phyloP scores from a whole-genome alignment of 1,140 invertebrate genomes.

The Cotesia vestalis region DNA sequence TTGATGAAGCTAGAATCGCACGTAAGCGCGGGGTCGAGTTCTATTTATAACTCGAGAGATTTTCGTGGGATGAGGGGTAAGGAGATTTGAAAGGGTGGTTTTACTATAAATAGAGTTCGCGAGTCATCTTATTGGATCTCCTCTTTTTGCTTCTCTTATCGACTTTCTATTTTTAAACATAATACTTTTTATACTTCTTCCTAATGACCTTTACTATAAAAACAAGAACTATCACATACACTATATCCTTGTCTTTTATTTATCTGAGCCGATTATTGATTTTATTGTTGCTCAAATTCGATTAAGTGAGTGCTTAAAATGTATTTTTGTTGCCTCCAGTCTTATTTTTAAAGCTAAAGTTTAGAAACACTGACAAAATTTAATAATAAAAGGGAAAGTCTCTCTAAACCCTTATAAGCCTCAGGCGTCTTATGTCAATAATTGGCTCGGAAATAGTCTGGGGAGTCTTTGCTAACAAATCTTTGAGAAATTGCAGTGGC shows the following conservation, averaged over 20 bases:
- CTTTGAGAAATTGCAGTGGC: background rate
- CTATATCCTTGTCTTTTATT: no score
- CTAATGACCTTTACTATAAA: background rate
- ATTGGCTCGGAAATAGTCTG: background rate
- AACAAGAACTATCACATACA: no score
- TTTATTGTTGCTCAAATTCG: no score
- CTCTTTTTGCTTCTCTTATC: conserved; percentile 30
- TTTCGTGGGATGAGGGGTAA: conserved; percentile 54
- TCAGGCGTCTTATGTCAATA: background rate
- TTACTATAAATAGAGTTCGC: conserved; percentile 55
- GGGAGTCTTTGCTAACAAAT: background rate
- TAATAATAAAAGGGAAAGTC: background rate
- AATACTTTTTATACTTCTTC: conserved; percentile 25
- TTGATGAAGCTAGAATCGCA: conserved; percentile 28
- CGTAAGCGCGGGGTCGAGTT: conserved; percentile 35
- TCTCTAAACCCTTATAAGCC: background rate
- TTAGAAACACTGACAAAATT: background rate
- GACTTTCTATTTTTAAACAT: conserved; percentile 14
- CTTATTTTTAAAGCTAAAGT: no score
- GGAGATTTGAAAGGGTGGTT: conserved; percentile 33
- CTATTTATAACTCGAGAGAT: conserved; percentile 55
- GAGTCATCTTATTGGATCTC: conserved; percentile 42
- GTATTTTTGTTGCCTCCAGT: background rate
- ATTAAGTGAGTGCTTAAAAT: background rate
- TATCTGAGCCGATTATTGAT: no score